Evolutionary conservation across 2,888 invertebrate species (phyloP).

Genomic region (Patella depressa): DNA sequence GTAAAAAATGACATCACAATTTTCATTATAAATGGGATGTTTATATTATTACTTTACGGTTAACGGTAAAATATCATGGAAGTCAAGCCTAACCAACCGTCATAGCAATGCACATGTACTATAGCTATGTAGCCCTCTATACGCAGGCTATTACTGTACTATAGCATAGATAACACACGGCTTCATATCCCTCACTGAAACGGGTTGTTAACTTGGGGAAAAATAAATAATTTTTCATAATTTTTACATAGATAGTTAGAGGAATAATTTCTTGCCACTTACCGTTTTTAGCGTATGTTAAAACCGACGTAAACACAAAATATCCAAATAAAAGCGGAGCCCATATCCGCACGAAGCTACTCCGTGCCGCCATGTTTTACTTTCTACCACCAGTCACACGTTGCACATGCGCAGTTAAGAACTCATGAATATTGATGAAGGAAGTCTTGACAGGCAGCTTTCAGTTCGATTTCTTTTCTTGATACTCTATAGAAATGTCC

Average conservation of each 20-base stretch:
- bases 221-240: background rate
- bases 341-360: background rate
- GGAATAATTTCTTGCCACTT: background rate
- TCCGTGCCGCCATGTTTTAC: background rate
- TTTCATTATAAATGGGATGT: too few relatives aligned
- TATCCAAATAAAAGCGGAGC: constrained; percentile 1
- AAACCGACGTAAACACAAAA: constrained; percentile 1
- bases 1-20: too few relatives aligned
- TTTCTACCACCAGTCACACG: background rate
- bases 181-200: too few relatives aligned
- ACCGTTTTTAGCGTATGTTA: background rate
- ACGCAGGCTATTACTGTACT: too few relatives aligned
- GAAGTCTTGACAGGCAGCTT: background rate
- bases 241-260: background rate
- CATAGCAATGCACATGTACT: too few relatives aligned
- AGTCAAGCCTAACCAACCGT: too few relatives aligned
- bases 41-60: too few relatives aligned
- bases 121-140: too few relatives aligned
- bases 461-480: background rate
- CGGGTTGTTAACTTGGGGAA: too few relatives aligned
- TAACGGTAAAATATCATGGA: too few relatives aligned
- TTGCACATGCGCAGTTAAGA: background rate
- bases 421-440: background rate
- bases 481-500: too few relatives aligned
- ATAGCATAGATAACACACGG: too few relatives aligned